Base-by-base conservation (phyloP, 2,888 invertebrate species). In the Temnothorax ravouxi region DNA sequence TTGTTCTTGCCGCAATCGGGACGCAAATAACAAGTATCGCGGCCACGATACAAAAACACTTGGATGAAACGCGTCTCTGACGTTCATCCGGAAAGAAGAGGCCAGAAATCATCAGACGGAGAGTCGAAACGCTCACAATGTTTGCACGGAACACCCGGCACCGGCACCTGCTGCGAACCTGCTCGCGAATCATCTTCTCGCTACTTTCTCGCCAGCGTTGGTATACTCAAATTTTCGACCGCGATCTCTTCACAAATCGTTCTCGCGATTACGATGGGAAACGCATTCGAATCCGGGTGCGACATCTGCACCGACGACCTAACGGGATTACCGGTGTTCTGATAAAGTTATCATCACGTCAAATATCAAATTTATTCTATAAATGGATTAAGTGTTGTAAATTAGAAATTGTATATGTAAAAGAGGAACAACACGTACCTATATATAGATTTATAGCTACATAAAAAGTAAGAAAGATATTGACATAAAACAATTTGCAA, bases 151-250 rank as follows among this genome's bases (percentile, higher is more conserved):
- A 86, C 88, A 89, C 87, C 85, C 88, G 87, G 89, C 88, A 62
- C 52, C 62, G 61, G 86, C 90, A 89, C 90, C 89, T 89, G 89
- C 86, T 81, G 80, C 44, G 69, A 50, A 87, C 84, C 76, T 82
- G 64, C 84, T 47, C 52, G 61, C 62, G 69, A 69, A 75, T 50
- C 74, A 62, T 84, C 75, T 83, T 64, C 79, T 84, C 75, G 38
- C 74, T 61, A 71, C 75, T 80, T 80, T 80, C 85, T 80, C 75
- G 62, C 25, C 52, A 15, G 25, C 66, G 74, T 80, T 21, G 83
- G 81, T 75, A n/a, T n/a, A 84, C 84, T 84, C 84, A 84, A 81
- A 67, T 84, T 80, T 59, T 47, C 25, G 18, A 18, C 13, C 34
- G 15, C 44, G 18, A 54, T 21, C 47, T 5, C 34, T 38, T 38